A percentile compares a stretch with the other conserved stretches of the same genome.
Conservation (phyloP, 2,888 invertebrate genomes). For the Antitype chi region DNA sequence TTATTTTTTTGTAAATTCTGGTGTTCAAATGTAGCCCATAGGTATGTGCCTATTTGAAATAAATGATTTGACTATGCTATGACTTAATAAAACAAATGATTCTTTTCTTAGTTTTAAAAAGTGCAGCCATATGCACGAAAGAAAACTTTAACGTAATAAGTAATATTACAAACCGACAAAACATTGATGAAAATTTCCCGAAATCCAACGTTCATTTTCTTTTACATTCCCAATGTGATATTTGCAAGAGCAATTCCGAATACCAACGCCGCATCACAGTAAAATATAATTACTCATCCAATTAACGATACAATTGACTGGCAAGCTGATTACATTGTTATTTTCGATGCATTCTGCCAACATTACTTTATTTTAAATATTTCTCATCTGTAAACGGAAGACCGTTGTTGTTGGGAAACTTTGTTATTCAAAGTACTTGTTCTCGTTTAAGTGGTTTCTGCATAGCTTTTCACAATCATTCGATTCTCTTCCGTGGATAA, state of each 20-base stretch:
- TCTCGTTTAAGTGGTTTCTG: neutral
- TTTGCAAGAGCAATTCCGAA: constrained; percentile 40
- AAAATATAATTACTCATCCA: constrained; percentile 58
- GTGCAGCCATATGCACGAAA: neutral
- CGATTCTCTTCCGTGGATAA: neutral
- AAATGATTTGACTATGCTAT: too few relatives aligned
- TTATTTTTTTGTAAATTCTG: too few relatives aligned
- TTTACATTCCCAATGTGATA: constrained; percentile 26
- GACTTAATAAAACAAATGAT: too few relatives aligned
- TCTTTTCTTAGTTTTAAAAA: neutral
- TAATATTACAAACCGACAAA: neutral
- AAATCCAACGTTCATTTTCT: constrained; percentile 24
- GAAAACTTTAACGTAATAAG: neutral
- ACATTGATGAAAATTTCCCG: neutral
- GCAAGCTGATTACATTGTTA: constrained; percentile 54
- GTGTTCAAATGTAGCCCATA: too few relatives aligned
- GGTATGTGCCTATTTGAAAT: too few relatives aligned
- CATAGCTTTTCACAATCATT: neutral
- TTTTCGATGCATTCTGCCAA: constrained; percentile 20
- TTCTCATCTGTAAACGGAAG: constrained; percentile 6
- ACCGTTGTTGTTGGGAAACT: neutral
- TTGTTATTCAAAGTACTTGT: neutral
- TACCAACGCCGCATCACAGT: constrained; percentile 27
- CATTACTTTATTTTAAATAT: constrained; percentile 46
- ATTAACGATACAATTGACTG: constrained; percentile 42